Evolutionary conservation across 2,888 invertebrate species (phyloP).

Genomic region (Enchytraeus crypticus): DNA sequence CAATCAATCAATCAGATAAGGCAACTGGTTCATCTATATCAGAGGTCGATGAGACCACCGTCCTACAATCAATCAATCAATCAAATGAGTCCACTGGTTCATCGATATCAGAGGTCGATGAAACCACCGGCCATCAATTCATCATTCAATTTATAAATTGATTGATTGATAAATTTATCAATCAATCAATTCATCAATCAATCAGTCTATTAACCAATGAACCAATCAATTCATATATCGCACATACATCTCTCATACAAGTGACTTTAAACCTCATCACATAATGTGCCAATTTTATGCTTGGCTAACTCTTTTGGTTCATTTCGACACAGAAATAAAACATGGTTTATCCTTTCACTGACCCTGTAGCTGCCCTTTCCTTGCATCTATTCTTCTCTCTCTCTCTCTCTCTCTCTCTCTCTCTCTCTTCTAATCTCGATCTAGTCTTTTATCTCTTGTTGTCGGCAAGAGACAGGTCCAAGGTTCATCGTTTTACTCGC

Average conservation of each 20-base stretch:
- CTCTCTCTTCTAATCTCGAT: neutral
- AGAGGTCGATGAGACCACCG: slow-evolving; percentile 3
- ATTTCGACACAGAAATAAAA: too few relatives aligned
- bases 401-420: neutral
- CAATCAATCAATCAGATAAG: neutral
- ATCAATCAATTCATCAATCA: neutral
- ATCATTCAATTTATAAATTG: neutral
- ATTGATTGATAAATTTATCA: neutral
- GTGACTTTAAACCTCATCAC: too few relatives aligned
- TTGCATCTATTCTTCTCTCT: neutral
- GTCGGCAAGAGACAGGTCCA: neutral
- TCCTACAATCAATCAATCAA: slow-evolving; percentile 4
- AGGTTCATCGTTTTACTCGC: neutral
- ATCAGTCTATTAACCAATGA: neutral
- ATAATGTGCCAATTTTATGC: too few relatives aligned
- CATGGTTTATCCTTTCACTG: too few relatives aligned
- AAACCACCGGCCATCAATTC: slow-evolving; percentile 5
- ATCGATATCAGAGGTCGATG: neutral
- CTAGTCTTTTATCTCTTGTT: too few relatives aligned
- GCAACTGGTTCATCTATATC: neutral
- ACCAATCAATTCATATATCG: neutral
- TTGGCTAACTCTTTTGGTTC: too few relatives aligned
- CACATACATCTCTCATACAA: too few relatives aligned
- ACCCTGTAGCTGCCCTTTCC: neutral
- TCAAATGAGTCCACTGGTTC: neutral